Evolutionary conservation across 92 coral and sea anemone genomes (phyloP), one percentile per base, ranked within the genome.

Genomic region (Epizoanthus fatuus): DNA sequence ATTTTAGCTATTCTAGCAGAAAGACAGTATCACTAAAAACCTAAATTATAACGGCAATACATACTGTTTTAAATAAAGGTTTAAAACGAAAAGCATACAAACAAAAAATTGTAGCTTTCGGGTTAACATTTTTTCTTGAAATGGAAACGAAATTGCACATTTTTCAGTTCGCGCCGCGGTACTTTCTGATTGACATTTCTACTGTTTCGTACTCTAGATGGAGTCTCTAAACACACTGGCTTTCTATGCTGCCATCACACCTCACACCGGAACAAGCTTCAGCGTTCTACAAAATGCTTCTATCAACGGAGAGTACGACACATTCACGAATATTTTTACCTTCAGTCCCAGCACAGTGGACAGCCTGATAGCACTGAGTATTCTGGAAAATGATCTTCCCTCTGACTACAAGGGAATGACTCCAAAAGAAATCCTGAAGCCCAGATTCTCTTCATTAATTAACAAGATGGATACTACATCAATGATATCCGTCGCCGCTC

Each of bases 261-360:
- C 66, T 4, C 35, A 75, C 42, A 74, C 22, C 2, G 39, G 20
- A 7, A 38, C 7, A 35, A 47, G 67, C 13, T 19, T 56, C 47
- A 75, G 47, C 42, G 22, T 75, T 7, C 37, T 75, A 29, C 35
- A 75, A n/a, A 22, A 38, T 3, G 53, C 81, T 39, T 75, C 29
- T 40, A 14, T 4, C 38, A 53, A 29, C 7, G 81, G 37, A 4
- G 66, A 75, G 37, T 20, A 17, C 8, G 65, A 15, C 44, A 75
- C 66, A 37, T 49, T 14, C n/a, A 38, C 68, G 19, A 40, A 57
- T 22, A 75, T 75, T 32, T 6, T 75, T 12, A 12, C 38, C 32
- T 75, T 54, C 40, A 75, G 81, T 39, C 81, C 81, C n/a, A 75
- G 81, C 59, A n/a, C 37, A 55, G 52, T 75, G 16, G 81, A 75